phyloP scores from a whole-genome alignment of 2,888 invertebrate species.

The Drosophila stalkeri region DNA sequence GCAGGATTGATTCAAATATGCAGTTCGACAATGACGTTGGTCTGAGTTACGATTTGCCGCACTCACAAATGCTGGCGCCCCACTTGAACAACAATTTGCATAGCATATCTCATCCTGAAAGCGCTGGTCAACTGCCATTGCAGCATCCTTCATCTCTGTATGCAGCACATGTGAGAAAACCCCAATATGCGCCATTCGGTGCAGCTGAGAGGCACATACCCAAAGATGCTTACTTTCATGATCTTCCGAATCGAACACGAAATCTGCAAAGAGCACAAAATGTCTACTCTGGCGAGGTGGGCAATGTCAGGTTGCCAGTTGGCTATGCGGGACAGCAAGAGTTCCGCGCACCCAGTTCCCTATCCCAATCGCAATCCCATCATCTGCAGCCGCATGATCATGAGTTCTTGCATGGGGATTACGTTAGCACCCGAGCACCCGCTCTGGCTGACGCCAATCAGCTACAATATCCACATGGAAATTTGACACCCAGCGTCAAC shows the following conservation, averaged over 20 bases:
- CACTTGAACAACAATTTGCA: constrained; percentile 44
- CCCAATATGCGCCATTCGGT: constrained; percentile 26
- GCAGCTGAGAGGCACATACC: constrained; percentile 85
- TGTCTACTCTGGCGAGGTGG: constrained; percentile 33
- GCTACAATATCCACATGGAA: constrained; percentile 24
- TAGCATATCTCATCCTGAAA: constrained; percentile 15
- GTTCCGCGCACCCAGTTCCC: neutral
- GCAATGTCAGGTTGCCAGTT: constrained; percentile 24
- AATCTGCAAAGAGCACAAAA: constrained; percentile 30
- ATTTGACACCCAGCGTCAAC: constrained; percentile 8
- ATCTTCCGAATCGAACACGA: constrained; percentile 86
- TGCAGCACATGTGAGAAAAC: constrained; percentile 12
- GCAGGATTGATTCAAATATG: constrained; percentile 59
- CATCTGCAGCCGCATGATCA: constrained; percentile 30
- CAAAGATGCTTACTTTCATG: constrained; percentile 88
- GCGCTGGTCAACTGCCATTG: constrained; percentile 12
- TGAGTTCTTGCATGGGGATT: constrained; percentile 6
- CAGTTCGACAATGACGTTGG: constrained; percentile 7
- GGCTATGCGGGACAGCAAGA: constrained; percentile 30
- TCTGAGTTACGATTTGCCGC: constrained; percentile 17
- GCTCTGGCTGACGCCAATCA: constrained; percentile 25
- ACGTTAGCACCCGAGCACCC: constrained; percentile 14
- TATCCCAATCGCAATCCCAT: neutral
- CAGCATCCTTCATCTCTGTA: constrained; percentile 30
- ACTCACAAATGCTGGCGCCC: constrained; percentile 1